A percentile compares a stretch with the other conserved stretches of the same genome.
Evolutionary conservation across 2,888 invertebrate genomes (phyloP).

Genomic region (Pseudanteris insignis): DNA sequence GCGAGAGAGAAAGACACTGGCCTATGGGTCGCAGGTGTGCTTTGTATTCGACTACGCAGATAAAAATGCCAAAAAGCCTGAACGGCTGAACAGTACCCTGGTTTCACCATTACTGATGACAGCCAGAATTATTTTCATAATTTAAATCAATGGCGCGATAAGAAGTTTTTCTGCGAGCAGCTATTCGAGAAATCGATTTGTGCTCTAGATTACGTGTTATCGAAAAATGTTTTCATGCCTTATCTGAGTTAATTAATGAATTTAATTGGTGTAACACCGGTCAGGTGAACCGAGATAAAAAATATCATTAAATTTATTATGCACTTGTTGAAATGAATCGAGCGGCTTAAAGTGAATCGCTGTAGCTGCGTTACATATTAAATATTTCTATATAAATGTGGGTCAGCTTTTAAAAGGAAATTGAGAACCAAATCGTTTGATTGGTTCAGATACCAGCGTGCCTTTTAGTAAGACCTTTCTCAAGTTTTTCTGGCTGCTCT

Average conservation of each 20-base stretch:
- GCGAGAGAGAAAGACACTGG: constrained; percentile 4
- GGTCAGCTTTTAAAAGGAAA: too few relatives aligned
- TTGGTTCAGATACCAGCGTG: too few relatives aligned
- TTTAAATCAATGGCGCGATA: constrained; percentile 18
- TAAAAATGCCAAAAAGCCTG: constrained; percentile 8
- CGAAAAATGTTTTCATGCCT: constrained; percentile 1
- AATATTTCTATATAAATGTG: not conserved
- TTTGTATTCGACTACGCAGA: not conserved
- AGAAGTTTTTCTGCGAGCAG: not conserved
- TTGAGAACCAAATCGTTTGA: too few relatives aligned
- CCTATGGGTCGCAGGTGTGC: constrained; percentile 8
- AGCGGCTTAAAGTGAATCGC: too few relatives aligned
- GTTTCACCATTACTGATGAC: constrained; percentile 9
- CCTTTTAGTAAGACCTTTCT: too few relatives aligned
- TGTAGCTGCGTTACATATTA: too few relatives aligned
- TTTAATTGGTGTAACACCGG: not conserved
- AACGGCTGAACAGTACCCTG: constrained; percentile 3
- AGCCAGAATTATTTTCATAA: constrained; percentile 18
- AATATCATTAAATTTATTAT: too few relatives aligned
- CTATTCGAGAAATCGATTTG: constrained; percentile 7
- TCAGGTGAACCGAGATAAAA: not conserved
- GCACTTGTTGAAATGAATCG: too few relatives aligned
- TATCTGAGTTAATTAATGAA: constrained; percentile 13
- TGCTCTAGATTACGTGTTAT: constrained; percentile 1
- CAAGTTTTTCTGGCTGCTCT: too few relatives aligned